A percentile compares a stretch with the other conserved stretches of the same genome.
phyloP scores from a whole-genome alignment of 1,140 invertebrate genomes.

The Schlechtendalia chinensis region DNA sequence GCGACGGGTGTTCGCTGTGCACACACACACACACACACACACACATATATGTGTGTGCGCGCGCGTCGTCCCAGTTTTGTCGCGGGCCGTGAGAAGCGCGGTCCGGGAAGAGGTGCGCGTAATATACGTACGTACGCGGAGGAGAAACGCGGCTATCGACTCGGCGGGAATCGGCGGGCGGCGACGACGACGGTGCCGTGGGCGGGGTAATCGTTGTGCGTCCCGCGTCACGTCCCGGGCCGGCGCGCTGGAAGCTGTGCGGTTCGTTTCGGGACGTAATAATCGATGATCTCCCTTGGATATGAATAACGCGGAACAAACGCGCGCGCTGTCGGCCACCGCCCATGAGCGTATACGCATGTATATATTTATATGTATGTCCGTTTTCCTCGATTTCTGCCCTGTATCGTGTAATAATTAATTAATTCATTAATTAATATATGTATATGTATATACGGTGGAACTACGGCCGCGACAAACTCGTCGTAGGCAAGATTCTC shows the following conservation, averaged over 20 bases:
- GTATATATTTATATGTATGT: too few relatives aligned
- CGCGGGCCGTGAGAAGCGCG: background rate
- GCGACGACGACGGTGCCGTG: too few relatives aligned
- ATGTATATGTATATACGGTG: too few relatives aligned
- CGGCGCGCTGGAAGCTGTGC: slow-evolving; percentile 14
- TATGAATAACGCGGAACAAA: background rate
- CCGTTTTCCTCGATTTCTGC: too few relatives aligned
- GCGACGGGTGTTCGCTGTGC: background rate
- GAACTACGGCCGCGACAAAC: too few relatives aligned
- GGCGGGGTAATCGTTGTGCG: background rate
- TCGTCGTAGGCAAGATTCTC: too few relatives aligned
- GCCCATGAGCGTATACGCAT: background rate
- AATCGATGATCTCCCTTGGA: slow-evolving; percentile 36
- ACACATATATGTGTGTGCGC: background rate
- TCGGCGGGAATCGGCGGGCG: background rate
- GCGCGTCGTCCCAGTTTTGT: slow-evolving; percentile 21
- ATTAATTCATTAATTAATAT: too few relatives aligned
- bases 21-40: background rate
- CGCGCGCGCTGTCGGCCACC: background rate
- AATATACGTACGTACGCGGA: background rate
- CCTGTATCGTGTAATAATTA: too few relatives aligned
- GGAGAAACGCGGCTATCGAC: slow-evolving; percentile 24
- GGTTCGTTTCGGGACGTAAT: background rate
- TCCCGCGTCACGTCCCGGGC: background rate
- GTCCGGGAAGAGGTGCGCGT: background rate